A percentile compares a stretch with the other conserved stretches of the same genome.
phyloP scores from a whole-genome alignment of 1,140 invertebrate genomes.

The Drosophila teissieri region DNA sequence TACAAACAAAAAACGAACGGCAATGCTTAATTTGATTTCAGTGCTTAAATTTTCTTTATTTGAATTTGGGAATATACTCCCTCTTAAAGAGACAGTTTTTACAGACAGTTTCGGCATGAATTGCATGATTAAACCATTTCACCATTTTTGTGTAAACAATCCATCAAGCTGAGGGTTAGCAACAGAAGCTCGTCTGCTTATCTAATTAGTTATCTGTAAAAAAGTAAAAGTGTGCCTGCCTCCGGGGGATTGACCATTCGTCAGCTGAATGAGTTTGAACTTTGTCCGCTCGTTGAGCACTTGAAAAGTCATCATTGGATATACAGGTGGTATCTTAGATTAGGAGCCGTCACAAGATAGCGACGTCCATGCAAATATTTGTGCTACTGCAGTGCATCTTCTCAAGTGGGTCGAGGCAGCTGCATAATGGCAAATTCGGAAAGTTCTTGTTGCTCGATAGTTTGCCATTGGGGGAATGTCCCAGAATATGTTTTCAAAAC shows the following conservation, averaged over 20 bases:
- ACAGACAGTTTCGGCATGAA: conserved; percentile 13
- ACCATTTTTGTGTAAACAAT: conserved; percentile 7
- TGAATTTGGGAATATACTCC: background rate
- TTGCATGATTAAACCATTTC: conserved; percentile 20
- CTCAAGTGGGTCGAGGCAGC: conserved; percentile 1
- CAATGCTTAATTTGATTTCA: conserved; percentile 19
- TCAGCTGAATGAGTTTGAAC: conserved; percentile 54
- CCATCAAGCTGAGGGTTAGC: conserved; percentile 3
- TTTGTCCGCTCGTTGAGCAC: conserved; percentile 39
- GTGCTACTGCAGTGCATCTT: conserved; percentile 25
- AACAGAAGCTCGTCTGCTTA: conserved; percentile 22
- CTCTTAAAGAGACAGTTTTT: background rate
- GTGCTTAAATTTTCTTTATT: background rate
- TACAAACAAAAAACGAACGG: conserved; percentile 15
- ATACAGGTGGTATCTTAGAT: conserved; percentile 43
- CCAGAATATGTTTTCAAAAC: conserved; percentile 4
- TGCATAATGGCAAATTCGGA: background rate
- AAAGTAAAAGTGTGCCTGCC: conserved; percentile 35
- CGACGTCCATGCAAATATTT: conserved; percentile 35
- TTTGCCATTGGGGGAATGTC: background rate
- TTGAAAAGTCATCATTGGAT: conserved; percentile 21
- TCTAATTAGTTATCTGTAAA: conserved; percentile 34
- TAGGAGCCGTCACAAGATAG: conserved; percentile 36
- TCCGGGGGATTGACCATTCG: conserved; percentile 17
- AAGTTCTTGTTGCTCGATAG: background rate